Evolutionary conservation across 2,113 vertebrate species (phyloP), one percentile per base, ranked within the genome.

Genomic region (Candoia aspera): DNA sequence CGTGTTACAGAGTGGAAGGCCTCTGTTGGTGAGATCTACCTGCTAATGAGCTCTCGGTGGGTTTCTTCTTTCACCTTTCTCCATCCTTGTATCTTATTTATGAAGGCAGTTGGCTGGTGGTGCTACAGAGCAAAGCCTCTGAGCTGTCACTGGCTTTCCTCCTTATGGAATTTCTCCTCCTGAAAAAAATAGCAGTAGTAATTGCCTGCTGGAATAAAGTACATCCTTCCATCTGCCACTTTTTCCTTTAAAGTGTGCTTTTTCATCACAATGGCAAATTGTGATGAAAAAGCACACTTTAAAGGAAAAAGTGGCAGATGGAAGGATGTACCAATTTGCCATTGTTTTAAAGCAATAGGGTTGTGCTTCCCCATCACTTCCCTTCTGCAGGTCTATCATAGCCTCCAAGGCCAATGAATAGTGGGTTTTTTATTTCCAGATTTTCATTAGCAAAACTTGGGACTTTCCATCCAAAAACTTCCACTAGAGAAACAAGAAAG

Each of bases 11-110:
- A 79, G 92, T 84, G 68, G 23, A 95, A 87, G 73, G 96, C 96
- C 96, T 68, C 91, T 95, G 96, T 46, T 68, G 90, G 95, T 96
- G 93, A 97, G 96, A 92, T 96, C 92, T 97, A 96, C 93, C 95
- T 17, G 33, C 97, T 98, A 98, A 98, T 97, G 98, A 98, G 97
- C 94, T 98, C 98, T 98, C 97, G 0, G 89, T 97, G 97, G 98
- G 97, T 94, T 92, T 84, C 90, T 91, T 90, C 86, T 57, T 96
- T 94, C 95, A 92, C 94, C 95, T 86, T 55, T 91, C 94, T 49
- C 91, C 0, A 0, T 90, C 95, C 93, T 85, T 42, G 89, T 94
- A 92, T 92, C 1, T 2, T 92, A 29, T 91, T 54, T 94, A 49
- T 93, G 84, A 87, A 0, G 1, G 91, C 88, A 90, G 86, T 90